phyloP scores from a whole-genome alignment of 1,140 invertebrate species.

The Lerema accius region DNA sequence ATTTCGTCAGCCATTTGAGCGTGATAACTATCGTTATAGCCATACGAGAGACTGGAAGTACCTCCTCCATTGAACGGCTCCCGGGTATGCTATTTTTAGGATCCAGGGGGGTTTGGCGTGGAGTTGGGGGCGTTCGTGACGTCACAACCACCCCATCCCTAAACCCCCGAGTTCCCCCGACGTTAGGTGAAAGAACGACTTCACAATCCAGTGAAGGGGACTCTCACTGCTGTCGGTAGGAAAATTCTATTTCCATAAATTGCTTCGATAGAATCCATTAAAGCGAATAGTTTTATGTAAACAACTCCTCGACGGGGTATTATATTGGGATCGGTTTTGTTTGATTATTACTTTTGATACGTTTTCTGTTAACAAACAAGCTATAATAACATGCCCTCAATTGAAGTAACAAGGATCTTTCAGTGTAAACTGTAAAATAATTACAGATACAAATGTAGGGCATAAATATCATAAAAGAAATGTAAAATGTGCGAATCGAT shows the following conservation, averaged over 20 bases:
- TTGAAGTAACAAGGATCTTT: too few species aligned
- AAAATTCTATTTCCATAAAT: constrained; percentile 32
- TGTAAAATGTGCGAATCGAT: too few species aligned
- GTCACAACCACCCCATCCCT: constrained; percentile 50
- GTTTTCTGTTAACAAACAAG: background rate
- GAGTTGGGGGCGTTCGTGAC: constrained; percentile 38
- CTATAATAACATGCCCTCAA: background rate
- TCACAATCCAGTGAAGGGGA: constrained; percentile 19
- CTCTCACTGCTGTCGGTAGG: constrained; percentile 20
- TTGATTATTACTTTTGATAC: constrained; percentile 4
- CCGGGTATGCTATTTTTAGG: constrained; percentile 71
- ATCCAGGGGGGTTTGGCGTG: constrained; percentile 41
- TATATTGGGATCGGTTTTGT: background rate
- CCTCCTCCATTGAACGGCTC: constrained; percentile 62
- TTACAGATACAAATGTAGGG: too few species aligned
- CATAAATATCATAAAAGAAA: too few species aligned
- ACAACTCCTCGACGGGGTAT: constrained; percentile 4
- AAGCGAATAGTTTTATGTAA: constrained; percentile 26
- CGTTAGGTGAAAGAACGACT: constrained; percentile 31
- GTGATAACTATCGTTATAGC: constrained; percentile 15
- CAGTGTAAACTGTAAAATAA: too few species aligned
- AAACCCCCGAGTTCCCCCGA: constrained; percentile 33
- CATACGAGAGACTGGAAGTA: constrained; percentile 18
- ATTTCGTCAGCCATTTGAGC: constrained; percentile 9
- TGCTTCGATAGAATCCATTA: constrained; percentile 32